A percentile compares a stretch with the other conserved stretches of the same genome.
phyloP scores from a whole-genome alignment of 2,797 vertebrate genomes.

The Babyrousa celebensis region DNA sequence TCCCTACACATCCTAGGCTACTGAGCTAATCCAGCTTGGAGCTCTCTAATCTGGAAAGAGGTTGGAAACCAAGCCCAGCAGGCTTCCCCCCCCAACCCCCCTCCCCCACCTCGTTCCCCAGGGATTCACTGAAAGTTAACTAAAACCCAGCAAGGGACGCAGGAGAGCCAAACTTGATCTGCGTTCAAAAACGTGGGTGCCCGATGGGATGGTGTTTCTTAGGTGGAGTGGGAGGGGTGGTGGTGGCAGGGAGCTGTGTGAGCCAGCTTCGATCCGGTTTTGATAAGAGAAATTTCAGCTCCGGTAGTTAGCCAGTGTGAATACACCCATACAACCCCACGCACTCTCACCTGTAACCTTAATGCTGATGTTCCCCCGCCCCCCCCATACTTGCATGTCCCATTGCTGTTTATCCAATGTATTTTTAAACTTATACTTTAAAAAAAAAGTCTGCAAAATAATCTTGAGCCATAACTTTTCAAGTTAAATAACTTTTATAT shows the following conservation, averaged over 20 bases:
- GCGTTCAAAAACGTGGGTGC: neutral
- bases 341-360: neutral
- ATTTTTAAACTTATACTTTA: conserved; percentile 15
- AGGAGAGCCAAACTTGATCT: neutral
- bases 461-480: neutral
- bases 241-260: neutral
- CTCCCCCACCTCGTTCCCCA: rapidly evolving
- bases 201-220: neutral
- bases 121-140: neutral
- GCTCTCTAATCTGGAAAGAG: neutral
- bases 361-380: rapidly evolving
- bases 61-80: rapidly evolving
- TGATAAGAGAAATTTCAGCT: neutral
- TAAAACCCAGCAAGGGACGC: neutral
- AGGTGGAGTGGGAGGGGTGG: too few species aligned
- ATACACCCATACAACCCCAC: neutral
- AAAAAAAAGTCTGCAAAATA: neutral
- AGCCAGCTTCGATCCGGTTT: neutral
- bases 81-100: neutral
- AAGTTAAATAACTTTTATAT: neutral
- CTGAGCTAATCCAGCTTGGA: neutral
- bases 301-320: neutral
- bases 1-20: neutral
- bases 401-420: neutral
- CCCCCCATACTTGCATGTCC: neutral